phyloP scores from a whole-genome alignment of 1,140 invertebrate species.

The Temnothorax curvispinosus region DNA sequence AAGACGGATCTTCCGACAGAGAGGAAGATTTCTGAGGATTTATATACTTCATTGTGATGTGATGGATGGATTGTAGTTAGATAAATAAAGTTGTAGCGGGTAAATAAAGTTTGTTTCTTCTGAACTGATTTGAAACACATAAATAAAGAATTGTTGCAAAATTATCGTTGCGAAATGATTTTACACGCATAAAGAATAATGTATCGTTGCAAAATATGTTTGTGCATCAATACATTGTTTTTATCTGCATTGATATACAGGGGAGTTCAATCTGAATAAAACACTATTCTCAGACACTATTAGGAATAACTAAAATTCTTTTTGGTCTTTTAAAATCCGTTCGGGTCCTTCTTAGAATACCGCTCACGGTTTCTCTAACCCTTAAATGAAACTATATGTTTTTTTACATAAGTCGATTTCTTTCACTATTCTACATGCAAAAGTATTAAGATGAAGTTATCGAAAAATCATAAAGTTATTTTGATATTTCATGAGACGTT shows the following conservation, averaged over 20 bases:
- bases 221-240: neutral
- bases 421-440: neutral
- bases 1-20: neutral
- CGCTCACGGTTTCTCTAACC: neutral
- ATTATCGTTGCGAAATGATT: neutral
- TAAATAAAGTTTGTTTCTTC: neutral
- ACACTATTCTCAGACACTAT: neutral
- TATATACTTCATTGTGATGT: neutral
- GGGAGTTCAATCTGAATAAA: neutral
- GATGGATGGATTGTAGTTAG: neutral
- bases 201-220: neutral
- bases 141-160: neutral
- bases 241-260: neutral
- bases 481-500: neutral
- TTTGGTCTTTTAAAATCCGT: neutral
- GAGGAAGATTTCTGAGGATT: neutral
- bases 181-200: neutral
- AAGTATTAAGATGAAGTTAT: neutral
- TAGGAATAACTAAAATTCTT: neutral
- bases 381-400: neutral
- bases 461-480: neutral
- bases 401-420: neutral
- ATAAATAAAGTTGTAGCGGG: neutral
- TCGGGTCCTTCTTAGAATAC: neutral
- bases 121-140: neutral